Conservation (phyloP, 2,797 vertebrate species). For the Notoglanidium macrostoma region DNA sequence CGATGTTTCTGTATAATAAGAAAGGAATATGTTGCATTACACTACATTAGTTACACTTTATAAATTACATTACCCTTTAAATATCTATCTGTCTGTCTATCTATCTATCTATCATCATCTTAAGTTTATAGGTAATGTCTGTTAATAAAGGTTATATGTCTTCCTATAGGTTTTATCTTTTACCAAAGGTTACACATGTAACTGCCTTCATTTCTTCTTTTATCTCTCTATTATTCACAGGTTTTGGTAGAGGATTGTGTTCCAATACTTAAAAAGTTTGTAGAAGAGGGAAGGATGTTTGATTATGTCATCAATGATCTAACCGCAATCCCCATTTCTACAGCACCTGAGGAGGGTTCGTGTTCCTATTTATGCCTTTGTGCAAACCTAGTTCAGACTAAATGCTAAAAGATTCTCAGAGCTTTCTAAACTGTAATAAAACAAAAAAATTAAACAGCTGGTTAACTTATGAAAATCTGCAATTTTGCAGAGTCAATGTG, state of each 20-base stretch:
- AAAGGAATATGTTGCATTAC: no score
- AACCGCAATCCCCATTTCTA: slow-evolving; percentile 96
- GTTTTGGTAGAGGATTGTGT: slow-evolving; percentile 96
- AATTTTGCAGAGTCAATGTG: slow-evolving; percentile 87
- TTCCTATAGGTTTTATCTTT: no score
- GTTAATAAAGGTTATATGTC: not conserved
- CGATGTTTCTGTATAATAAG: not conserved
- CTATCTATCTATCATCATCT: not conserved
- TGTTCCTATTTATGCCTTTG: slow-evolving; percentile 3
- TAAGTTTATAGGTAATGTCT: not conserved
- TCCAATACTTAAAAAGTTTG: slow-evolving; percentile 94
- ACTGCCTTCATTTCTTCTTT: not conserved
- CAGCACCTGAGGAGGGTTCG: slow-evolving; percentile 94
- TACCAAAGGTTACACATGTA: no score
- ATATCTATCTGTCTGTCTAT: no score
- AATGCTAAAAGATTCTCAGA: not conserved
- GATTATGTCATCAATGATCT: slow-evolving; percentile 99
- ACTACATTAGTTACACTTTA: no score
- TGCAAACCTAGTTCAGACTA: not conserved
- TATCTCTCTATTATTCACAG: slow-evolving; percentile 64
- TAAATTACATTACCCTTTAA: no score
- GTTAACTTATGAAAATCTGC: not conserved
- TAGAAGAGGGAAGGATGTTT: slow-evolving; percentile 91
- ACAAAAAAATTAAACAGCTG: no score
- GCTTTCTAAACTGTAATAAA: not conserved